These are phyloP conservation scores for Austrofundulus limnaeus DNA, from an alignment of 2,113 vertebrate genomes.

Conservation along the genomic window DNA sequence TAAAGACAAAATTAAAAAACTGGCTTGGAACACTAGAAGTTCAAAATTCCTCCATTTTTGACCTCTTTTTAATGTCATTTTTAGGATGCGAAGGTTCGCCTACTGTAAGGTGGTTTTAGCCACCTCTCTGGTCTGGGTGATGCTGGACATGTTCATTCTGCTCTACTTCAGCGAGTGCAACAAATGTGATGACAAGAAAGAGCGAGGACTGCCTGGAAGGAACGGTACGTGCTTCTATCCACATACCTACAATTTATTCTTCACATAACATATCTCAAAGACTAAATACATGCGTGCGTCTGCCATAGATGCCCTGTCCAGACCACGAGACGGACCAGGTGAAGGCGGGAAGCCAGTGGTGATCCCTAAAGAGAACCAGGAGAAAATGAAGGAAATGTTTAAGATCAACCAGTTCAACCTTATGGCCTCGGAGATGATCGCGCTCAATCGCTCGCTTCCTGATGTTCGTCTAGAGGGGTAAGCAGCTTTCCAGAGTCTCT, in stretches of 20 bases:
- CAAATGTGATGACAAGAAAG: conserved; percentile 97
- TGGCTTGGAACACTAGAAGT: too few relatives aligned
- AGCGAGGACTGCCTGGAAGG: conserved; percentile 87
- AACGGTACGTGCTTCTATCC: conserved; percentile 55
- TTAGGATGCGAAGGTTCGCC: conserved; percentile 95
- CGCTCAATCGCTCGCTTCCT: conserved; percentile 94
- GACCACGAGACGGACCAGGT: conserved; percentile 93
- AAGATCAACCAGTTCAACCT: conserved; percentile 99
- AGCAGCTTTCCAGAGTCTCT: conserved; percentile 63
- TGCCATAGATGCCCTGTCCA: conserved; percentile 84
- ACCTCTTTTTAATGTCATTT: conserved; percentile 8
- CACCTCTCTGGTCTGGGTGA: conserved; percentile 99
- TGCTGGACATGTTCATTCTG: conserved; percentile 98
- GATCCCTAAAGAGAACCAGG: conserved; percentile 96
- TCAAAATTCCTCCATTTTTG: neutral
- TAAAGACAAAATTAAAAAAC: too few relatives aligned
- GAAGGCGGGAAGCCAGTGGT: conserved; percentile 98
- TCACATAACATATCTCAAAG: neutral
- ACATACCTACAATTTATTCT: neutral
- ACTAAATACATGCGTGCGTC: neutral
- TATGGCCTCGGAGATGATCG: conserved; percentile 99
- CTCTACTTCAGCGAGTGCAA: conserved; percentile 99
- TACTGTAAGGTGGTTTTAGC: conserved; percentile 99
- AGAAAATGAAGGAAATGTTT: conserved; percentile 99
- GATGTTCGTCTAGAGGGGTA: conserved; percentile 98